Conservation (phyloP, 2,113 vertebrate genomes). For the Sigmodon hispidus region DNA sequence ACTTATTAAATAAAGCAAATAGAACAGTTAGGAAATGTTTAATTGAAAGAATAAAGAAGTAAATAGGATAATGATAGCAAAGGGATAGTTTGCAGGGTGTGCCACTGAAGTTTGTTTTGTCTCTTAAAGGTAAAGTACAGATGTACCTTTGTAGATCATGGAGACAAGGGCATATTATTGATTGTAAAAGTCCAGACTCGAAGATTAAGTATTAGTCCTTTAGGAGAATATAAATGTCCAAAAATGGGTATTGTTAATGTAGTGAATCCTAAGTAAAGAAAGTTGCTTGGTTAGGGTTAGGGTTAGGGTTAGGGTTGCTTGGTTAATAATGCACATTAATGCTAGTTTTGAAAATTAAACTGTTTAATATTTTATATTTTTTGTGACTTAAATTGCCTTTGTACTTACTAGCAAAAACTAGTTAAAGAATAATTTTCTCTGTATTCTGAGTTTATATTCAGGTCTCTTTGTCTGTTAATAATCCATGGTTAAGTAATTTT, state of each 20-base stretch:
- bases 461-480: conserved; percentile 7
- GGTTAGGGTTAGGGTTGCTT: no score
- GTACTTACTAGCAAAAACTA: not conserved
- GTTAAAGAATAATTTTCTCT: not conserved
- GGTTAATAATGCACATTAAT: conserved; percentile 22
- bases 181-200: not conserved
- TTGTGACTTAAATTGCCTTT: conserved; percentile 14
- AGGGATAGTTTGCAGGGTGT: conserved; percentile 15
- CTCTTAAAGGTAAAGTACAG: not conserved
- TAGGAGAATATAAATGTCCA: not conserved
- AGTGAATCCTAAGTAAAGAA: conserved; percentile 13
- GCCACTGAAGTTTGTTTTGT: conserved; percentile 21
- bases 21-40: conserved; percentile 7
- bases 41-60: conserved; percentile 21
- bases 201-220: conserved; percentile 11
- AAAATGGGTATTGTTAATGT: not conserved
- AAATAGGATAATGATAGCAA: not conserved
- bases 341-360: not conserved
- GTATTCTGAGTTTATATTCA: not conserved
- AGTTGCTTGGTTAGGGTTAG: not conserved
- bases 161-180: not conserved
- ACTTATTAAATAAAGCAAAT: not conserved
- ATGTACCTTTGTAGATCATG: not conserved
- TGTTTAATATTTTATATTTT: conserved; percentile 25
- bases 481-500: not conserved